A percentile compares a stretch with the other conserved stretches of the same genome.
Evolutionary conservation across 2,888 invertebrate species (phyloP).

Genomic region (Agonopterix arenella): DNA sequence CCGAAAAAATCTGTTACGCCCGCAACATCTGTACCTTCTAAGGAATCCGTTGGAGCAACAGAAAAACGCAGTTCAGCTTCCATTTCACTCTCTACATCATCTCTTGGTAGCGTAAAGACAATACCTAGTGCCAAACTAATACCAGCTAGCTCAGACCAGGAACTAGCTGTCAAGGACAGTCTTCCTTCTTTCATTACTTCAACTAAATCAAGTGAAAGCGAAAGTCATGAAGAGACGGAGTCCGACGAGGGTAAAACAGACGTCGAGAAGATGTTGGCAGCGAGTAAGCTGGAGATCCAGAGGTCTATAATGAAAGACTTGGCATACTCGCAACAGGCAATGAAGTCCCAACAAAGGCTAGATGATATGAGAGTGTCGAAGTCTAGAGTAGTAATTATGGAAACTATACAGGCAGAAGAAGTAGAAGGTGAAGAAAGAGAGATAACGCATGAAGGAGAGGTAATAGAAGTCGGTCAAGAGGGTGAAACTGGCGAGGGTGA

Average conservation of each 20-base stretch:
- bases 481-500: conserved; percentile 10
- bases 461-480: conserved; percentile 9
- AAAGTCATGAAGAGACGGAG: conserved; percentile 15
- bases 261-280: conserved; percentile 40
- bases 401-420: conserved; percentile 21
- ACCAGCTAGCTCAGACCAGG: conserved; percentile 28
- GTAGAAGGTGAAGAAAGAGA: conserved; percentile 34
- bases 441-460: conserved; percentile 10
- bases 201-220: conserved; percentile 33
- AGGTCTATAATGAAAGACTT: conserved; percentile 61
- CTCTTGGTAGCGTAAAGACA: conserved; percentile 48
- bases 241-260: conserved; percentile 24
- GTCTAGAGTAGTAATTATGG: no score
- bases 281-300: conserved; percentile 53
- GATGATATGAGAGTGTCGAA: not conserved
- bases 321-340: conserved; percentile 32
- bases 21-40: conserved; percentile 19
- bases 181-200: conserved; percentile 53
- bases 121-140: conserved; percentile 51
- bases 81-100: conserved; percentile 28
- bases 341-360: conserved; percentile 11
- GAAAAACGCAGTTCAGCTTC: conserved; percentile 22
- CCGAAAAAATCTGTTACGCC: conserved; percentile 31
- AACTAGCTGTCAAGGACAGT: conserved; percentile 41
- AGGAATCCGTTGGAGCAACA: conserved; percentile 19